These are phyloP conservation scores for Diloba caeruleocephala DNA, from an alignment of 2,888 invertebrate species.

Conservation along the genomic window DNA sequence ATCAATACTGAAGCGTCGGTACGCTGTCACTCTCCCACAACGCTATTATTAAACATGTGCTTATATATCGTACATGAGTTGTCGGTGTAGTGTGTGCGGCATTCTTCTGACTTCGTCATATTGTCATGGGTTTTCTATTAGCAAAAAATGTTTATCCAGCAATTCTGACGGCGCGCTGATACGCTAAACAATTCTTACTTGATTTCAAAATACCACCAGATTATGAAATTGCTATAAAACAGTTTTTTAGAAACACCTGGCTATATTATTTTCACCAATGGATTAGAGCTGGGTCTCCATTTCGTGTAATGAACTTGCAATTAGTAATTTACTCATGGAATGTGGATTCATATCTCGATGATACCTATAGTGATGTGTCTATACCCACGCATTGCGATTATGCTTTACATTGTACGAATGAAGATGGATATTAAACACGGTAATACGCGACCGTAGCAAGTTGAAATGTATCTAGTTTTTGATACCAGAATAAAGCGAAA, in stretches of 20 bases:
- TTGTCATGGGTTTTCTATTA: slow-evolving; percentile 54
- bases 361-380: background rate
- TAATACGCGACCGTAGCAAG: slow-evolving; percentile 5
- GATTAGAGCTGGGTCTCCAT: too few relatives aligned
- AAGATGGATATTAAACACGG: slow-evolving; percentile 13
- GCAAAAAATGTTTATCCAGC: slow-evolving; percentile 18
- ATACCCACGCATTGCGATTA: slow-evolving; percentile 4
- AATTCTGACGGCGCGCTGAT: background rate
- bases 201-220: background rate
- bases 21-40: slow-evolving; percentile 64
- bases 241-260: too few relatives aligned
- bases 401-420: slow-evolving; percentile 24
- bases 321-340: slow-evolving; percentile 16
- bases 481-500: background rate
- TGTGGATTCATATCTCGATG: slow-evolving; percentile 1
- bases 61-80: slow-evolving; percentile 53
- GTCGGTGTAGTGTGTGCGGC: slow-evolving; percentile 63
- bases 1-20: slow-evolving; percentile 71
- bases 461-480: background rate
- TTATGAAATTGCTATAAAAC: too few relatives aligned
- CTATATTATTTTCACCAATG: too few relatives aligned
- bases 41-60: slow-evolving; percentile 79
- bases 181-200: background rate
- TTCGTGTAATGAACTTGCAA: too few relatives aligned
- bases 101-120: slow-evolving; percentile 66